These are phyloP conservation scores for Eulemur rufifrons DNA, from an alignment of 2,113 vertebrate species.

Conservation along the genomic window DNA sequence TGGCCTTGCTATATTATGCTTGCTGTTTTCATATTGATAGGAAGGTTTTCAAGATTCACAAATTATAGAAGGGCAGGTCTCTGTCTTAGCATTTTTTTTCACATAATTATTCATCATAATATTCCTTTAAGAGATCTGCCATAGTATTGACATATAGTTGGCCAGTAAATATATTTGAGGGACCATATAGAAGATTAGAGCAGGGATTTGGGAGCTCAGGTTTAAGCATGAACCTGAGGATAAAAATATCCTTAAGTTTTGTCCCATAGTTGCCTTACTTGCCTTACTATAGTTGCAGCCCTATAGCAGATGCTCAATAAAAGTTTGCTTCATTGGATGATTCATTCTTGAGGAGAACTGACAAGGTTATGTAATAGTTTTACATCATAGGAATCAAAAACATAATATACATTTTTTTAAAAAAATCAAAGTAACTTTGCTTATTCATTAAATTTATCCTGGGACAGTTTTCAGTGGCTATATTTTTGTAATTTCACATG, in stretches of 20 bases:
- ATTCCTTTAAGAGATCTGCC: neutral
- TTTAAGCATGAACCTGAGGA: neutral
- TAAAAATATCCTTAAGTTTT: neutral
- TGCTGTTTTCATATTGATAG: neutral
- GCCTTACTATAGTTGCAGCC: neutral
- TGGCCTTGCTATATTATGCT: accelerated
- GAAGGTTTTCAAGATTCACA: neutral
- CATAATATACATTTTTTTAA: neutral
- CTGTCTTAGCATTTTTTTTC: neutral
- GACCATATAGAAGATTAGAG: neutral
- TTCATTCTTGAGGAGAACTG: conserved; percentile 32
- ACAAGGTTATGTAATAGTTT: conserved; percentile 21
- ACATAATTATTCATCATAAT: neutral
- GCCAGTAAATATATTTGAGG: neutral
- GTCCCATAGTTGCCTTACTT: neutral
- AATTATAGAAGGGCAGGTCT: neutral
- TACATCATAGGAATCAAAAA: conserved; percentile 53
- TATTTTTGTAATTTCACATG: conserved; percentile 57
- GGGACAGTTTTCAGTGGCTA: conserved; percentile 49
- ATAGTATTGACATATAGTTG: neutral
- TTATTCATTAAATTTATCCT: conserved; percentile 33
- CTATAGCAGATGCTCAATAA: neutral
- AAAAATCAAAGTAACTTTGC: neutral
- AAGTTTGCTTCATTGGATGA: neutral
- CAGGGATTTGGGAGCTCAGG: neutral